phyloP scores from a whole-genome alignment of 1,140 invertebrate species.

The Caenorhabditis inopinata region DNA sequence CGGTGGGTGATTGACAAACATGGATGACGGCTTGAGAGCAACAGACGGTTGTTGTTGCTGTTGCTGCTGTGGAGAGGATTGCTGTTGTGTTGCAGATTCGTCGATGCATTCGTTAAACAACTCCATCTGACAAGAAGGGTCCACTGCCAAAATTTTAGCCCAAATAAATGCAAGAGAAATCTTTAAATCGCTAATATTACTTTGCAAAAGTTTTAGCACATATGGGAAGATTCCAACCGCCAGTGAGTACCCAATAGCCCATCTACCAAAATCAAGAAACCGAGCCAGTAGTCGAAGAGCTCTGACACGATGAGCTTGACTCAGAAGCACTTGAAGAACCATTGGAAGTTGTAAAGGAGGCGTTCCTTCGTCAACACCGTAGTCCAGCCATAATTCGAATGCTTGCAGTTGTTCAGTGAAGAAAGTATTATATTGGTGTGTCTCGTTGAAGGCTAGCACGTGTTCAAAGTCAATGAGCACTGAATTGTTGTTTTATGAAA shows the following conservation, averaged over 20 bases:
- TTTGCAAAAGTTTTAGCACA: slow-evolving; percentile 87
- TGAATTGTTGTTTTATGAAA: slow-evolving; percentile 37
- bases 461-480: slow-evolving; percentile 55
- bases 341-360: slow-evolving; percentile 92
- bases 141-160: slow-evolving; percentile 97
- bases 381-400: slow-evolving; percentile 75
- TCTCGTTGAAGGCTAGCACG: background rate
- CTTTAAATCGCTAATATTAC: slow-evolving; percentile 84
- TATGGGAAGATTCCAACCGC: slow-evolving; percentile 95
- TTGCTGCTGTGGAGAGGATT: background rate
- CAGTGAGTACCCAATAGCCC: slow-evolving; percentile 90
- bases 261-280: slow-evolving; percentile 91
- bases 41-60: background rate
- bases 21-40: background rate
- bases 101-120: slow-evolving; percentile 85
- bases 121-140: slow-evolving; percentile 83
- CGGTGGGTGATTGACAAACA: slow-evolving; percentile 6
- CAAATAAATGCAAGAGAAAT: slow-evolving; percentile 94
- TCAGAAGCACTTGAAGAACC: slow-evolving; percentile 90
- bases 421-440: slow-evolving; percentile 78
- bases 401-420: slow-evolving; percentile 97
- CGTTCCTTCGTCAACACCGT: slow-evolving; percentile 33
- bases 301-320: slow-evolving; percentile 89
- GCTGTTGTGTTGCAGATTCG: background rate
- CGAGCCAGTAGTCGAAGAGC: slow-evolving; percentile 90